Conservation (phyloP, 2,113 vertebrate genomes). For the Atractosteus spatula region DNA sequence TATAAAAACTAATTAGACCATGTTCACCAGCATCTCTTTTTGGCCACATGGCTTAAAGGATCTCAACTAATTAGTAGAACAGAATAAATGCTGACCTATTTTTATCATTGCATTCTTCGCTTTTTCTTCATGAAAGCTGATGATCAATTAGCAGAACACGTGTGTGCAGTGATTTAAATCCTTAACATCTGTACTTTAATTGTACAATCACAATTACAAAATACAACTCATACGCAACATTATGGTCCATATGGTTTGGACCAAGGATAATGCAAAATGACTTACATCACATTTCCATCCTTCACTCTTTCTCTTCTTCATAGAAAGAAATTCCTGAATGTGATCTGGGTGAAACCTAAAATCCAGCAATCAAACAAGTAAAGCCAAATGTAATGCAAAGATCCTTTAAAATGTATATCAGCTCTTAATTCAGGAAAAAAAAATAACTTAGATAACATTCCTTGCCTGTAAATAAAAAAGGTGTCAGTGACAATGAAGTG, state of each 20-base stretch:
- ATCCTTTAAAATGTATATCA: background rate
- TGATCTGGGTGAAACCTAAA: conserved; percentile 92
- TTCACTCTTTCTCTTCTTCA: conserved; percentile 89
- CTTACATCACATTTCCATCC: conserved; percentile 97
- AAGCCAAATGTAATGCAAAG: background rate
- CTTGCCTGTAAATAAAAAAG: too few species aligned
- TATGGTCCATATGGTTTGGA: background rate
- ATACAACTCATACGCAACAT: too few species aligned
- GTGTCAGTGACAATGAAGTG: too few species aligned
- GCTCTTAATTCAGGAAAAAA: background rate
- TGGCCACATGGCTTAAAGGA: background rate
- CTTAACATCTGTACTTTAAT: too few species aligned
- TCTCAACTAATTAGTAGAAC: too few species aligned
- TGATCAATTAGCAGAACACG: too few species aligned
- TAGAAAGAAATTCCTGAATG: conserved; percentile 86
- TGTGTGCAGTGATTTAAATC: too few species aligned
- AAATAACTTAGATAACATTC: background rate
- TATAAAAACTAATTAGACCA: too few species aligned
- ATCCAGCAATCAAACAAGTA: conserved; percentile 13
- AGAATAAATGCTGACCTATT: too few species aligned
- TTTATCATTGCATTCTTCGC: too few species aligned
- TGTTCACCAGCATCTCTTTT: background rate
- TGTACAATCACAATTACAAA: too few species aligned
- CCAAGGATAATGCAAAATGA: background rate
- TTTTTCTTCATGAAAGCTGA: too few species aligned